Evolutionary conservation across 2,888 invertebrate genomes (phyloP), one percentile per base, ranked within the genome.

Genomic region (Dicycla oo): DNA sequence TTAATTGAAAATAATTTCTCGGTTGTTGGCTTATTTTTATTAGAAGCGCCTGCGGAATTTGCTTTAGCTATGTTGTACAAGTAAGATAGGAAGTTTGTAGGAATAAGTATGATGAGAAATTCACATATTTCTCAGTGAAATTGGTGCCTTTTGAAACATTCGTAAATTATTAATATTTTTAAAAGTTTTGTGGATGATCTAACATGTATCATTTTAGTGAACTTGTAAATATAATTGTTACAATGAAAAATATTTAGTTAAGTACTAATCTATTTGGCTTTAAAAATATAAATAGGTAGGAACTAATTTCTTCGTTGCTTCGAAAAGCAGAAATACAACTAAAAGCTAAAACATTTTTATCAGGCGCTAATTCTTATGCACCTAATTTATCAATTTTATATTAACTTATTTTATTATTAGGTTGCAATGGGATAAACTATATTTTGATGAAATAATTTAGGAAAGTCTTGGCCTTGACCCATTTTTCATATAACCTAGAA

Each of bases 21-120:
- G 10, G 23, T n/a, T 26, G 6, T 13, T 18, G 3, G 7, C 8
- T 26, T 13, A 11, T 51, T 43, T 13, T 63, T 40, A 5, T 38
- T 40, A 0, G 3, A 73, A 62, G 65, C 73, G 73, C 70, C 78
- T 80, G 67, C 11, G 6, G 2, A 54, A 40, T 40, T 69, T 54
- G 4, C 2, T 30, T 15, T 26, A 58, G 8, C 11, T 13, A 56
- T 54, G 18, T 49, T 40, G 43, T n/a, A 26, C 13, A 34, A 58
- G 8, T 15, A 45, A 11, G 13, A 47, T 47, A 4, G 15, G 1
- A 15, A 26, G 51, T 18, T 43, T 43, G 10, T 49, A 18, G 11
- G 11, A 60, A 11, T 40, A 23, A 1, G 1, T 40, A 23, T 5
- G 26, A 4, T 45, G 3, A 30, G 23, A 23, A 38, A 45, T 26